Evolutionary conservation across 1,140 invertebrate species (phyloP), one percentile per base, ranked within the genome.

Genomic region (Drosophila equinoxialis): DNA sequence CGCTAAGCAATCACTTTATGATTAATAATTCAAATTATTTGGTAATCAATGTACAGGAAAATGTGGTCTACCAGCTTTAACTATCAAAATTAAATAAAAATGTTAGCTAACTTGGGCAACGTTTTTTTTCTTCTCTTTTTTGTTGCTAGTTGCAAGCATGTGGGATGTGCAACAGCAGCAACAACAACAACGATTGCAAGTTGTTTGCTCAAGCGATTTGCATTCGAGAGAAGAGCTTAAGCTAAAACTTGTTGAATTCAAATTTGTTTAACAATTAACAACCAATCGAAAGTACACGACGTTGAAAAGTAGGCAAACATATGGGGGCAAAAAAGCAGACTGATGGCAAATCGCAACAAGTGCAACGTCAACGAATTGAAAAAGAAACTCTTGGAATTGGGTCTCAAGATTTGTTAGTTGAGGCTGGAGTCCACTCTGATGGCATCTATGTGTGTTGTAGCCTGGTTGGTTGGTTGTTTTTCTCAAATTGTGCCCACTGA

Each of bases 191-290:
- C 77, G 76, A 83, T 70, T 89, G 80, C 79, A 60, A 73, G 77
- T 83, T 74, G 83, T 83, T 89, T 63, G 70, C 66, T 77, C 68
- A 74, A 67, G 68, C 66, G 68, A 89, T 89, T 89, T 89, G 84
- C 85, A 89, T 89, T 73, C 55, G 60, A 65, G 71, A 71, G 77
- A 64, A 48, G 35, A 59, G 63, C 23, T 26, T 33, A 54, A 61
- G 48, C 58, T 30, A 60, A 61, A 51, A 63, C 39, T 63, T 45
- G 68, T 71, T 79, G 70, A 79, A 73, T 83, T 74, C 66, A 79
- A 90, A 89, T 89, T 89, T 89, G 84, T 89, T 89, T 81, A 84
- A 89, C 84, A 89, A 89, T 89, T 89, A 89, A 89, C 85, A 89
- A 89, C 85, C 77, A 89, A 84, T 81, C 77, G 84, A 84, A 81